Evolutionary conservation across 2,888 invertebrate species (phyloP).

Genomic region (Eupithecia subfuscata): DNA sequence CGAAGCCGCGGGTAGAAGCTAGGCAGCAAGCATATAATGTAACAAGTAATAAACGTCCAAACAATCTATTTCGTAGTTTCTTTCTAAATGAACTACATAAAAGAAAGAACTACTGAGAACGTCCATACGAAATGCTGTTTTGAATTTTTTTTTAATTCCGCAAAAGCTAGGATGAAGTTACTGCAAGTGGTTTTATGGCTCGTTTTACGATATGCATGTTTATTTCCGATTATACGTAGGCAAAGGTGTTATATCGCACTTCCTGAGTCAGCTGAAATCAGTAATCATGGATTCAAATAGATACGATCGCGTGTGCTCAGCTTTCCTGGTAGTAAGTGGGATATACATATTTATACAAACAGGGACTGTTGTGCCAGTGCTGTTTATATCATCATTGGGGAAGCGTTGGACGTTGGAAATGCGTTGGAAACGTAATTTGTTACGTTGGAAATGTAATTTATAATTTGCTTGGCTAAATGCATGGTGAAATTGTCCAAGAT

Average conservation of each 20-base stretch:
- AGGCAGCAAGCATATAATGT: background rate
- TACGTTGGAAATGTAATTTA: background rate
- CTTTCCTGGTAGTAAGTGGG: conserved; percentile 75
- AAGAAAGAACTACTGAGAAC: background rate
- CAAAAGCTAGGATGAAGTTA: background rate
- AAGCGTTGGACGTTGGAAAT: no score
- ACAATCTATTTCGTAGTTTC: background rate
- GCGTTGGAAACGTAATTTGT: background rate
- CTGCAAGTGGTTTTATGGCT: background rate
- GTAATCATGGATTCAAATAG: conserved; percentile 62
- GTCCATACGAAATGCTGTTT: background rate
- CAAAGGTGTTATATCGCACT: conserved; percentile 18
- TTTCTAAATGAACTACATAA: background rate
- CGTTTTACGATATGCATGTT: background rate
- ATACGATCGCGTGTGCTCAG: conserved; percentile 59
- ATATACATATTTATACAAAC: conserved; percentile 74
- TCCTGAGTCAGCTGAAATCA: conserved; percentile 51
- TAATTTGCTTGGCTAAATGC: background rate
- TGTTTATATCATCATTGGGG: conserved; percentile 33
- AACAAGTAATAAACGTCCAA: background rate
- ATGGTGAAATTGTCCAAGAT: background rate
- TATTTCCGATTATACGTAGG: background rate
- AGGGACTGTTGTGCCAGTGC: conserved; percentile 42
- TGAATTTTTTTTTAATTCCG: background rate
- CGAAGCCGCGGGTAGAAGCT: background rate